Conservation (phyloP, 2,888 invertebrate species). For the Plagiodera versicolora region DNA sequence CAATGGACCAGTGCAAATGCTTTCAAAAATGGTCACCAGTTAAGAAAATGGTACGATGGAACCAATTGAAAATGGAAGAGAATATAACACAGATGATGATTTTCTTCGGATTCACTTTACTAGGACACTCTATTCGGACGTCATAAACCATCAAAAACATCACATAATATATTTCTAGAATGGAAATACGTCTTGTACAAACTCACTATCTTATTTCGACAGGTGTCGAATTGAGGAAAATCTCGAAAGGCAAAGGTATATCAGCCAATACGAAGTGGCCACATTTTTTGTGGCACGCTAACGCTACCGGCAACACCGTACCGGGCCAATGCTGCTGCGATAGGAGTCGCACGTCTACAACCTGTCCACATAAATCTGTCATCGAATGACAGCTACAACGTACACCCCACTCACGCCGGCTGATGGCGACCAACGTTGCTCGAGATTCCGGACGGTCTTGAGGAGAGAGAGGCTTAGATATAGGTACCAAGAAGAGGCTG, state of each 20-base stretch:
- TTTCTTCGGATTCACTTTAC: too few relatives aligned
- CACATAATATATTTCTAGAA: too few relatives aligned
- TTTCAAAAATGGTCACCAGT: too few relatives aligned
- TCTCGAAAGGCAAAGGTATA: too few relatives aligned
- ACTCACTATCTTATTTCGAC: neutral
- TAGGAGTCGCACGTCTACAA: constrained; percentile 49
- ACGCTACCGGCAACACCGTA: too few relatives aligned
- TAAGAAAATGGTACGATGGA: too few relatives aligned
- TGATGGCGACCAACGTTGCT: constrained; percentile 16
- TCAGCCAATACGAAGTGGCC: neutral
- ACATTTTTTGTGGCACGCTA: constrained; percentile 12
- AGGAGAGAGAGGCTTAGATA: constrained; percentile 1
- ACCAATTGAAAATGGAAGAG: too few relatives aligned
- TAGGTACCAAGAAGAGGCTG: constrained; percentile 18
- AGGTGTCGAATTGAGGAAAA: neutral
- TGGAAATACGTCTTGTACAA: too few relatives aligned
- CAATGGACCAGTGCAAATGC: too few relatives aligned
- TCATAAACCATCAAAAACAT: too few relatives aligned
- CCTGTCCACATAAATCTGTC: constrained; percentile 58
- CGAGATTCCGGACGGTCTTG: constrained; percentile 15
- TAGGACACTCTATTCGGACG: too few relatives aligned
- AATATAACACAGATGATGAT: too few relatives aligned
- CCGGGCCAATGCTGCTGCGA: constrained; percentile 45
- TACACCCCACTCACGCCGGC: constrained; percentile 32
- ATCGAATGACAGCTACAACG: constrained; percentile 49